These are phyloP conservation scores for Danio kyathit DNA, from an alignment of 2,797 vertebrate genomes.

Conservation along the genomic window DNA sequence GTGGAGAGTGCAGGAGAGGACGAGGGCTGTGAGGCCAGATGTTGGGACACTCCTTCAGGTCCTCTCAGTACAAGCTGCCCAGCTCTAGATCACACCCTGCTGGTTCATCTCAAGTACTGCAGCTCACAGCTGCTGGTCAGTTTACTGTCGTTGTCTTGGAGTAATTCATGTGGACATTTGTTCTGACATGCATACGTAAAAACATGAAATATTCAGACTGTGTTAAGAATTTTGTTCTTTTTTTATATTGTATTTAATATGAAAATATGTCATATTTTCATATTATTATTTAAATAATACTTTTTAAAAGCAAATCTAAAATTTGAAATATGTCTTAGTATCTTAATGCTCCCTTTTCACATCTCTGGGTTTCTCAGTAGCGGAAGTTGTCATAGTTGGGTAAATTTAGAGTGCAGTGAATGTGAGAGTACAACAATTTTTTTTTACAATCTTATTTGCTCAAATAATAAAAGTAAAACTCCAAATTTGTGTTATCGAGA, in stretches of 20 bases:
- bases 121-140: slow-evolving; percentile 90
- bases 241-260: background rate
- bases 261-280: too few species aligned
- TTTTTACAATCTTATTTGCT: too few species aligned
- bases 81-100: slow-evolving; percentile 84
- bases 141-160: background rate
- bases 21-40: slow-evolving; percentile 65
- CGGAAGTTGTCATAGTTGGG: too few species aligned
- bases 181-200: background rate
- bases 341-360: too few species aligned
- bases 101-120: slow-evolving; percentile 89
- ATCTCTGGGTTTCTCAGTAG: too few species aligned
- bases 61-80: slow-evolving; percentile 87
- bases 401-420: too few species aligned
- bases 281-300: too few species aligned
- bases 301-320: too few species aligned
- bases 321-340: background rate
- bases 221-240: background rate
- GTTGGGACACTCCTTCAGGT: slow-evolving; percentile 72
- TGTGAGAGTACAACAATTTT: too few species aligned
- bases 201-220: background rate
- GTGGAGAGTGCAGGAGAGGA: slow-evolving; percentile 59
- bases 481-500: too few species aligned
- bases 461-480: too few species aligned
- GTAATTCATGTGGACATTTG: too few species aligned